Evolutionary conservation across 1,140 invertebrate species (phyloP).

Genomic region (Pygmarrhopalites habei): DNA sequence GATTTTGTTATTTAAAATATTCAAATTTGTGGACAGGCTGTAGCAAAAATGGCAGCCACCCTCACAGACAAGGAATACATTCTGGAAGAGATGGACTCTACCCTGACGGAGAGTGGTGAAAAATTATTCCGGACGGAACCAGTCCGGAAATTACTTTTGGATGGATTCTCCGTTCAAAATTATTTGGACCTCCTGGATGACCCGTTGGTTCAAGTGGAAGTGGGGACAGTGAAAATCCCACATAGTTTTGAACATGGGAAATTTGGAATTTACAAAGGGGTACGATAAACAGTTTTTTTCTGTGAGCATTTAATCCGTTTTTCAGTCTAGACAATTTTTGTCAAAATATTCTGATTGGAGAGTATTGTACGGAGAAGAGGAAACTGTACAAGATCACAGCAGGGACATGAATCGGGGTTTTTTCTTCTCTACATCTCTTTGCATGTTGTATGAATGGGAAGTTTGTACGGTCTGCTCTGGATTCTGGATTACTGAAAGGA

Average conservation of each 20-base stretch:
- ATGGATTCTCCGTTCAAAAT: constrained; percentile 19
- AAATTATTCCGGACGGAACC: constrained; percentile 9
- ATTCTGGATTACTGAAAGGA: no score
- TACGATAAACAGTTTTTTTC: background rate
- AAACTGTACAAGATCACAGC: no score
- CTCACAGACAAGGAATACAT: constrained; percentile 15
- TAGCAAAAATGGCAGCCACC: constrained; percentile 9
- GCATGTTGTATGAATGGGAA: no score
- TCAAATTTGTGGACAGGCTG: no score
- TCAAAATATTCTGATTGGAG: no score
- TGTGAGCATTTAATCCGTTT: no score
- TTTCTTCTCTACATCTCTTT: no score
- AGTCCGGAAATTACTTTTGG: constrained; percentile 16
- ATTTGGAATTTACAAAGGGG: constrained; percentile 22
- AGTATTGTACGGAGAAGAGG: no score
- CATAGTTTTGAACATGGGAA: constrained; percentile 9
- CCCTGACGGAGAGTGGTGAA: constrained; percentile 16
- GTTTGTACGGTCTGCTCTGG: no score
- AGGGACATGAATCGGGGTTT: no score
- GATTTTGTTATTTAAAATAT: no score
- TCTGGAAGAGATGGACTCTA: constrained; percentile 8
- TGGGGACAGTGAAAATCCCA: constrained; percentile 15
- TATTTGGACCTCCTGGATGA: constrained; percentile 18
- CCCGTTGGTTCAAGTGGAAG: constrained; percentile 9
- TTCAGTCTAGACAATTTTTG: no score